Percentiles rank a stretch among this genome's conserved stretches.
Conservation (phyloP, 2,888 invertebrate species). For the Elmis aenea region DNA sequence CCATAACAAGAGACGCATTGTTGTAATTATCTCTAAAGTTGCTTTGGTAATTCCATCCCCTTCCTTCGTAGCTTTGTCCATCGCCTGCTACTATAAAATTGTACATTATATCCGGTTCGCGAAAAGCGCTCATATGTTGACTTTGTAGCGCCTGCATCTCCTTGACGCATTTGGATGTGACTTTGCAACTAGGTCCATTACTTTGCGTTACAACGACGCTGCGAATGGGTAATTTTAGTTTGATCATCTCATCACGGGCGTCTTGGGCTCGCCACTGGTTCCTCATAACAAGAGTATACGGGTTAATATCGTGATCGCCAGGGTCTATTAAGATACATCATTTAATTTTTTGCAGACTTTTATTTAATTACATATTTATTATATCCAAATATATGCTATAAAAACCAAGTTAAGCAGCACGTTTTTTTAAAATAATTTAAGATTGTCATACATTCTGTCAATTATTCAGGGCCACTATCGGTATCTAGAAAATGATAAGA, state of each 20-base stretch:
- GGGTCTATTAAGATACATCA: too few relatives aligned
- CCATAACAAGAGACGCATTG: constrained; percentile 17
- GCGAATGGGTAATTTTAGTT: constrained; percentile 13
- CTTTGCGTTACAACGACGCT: constrained; percentile 18
- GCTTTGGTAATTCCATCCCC: constrained; percentile 24
- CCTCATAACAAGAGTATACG: constrained; percentile 16
- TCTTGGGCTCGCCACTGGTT: constrained; percentile 17
- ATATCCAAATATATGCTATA: too few relatives aligned
- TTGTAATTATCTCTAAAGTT: constrained; percentile 13
- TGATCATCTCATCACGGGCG: constrained; percentile 5
- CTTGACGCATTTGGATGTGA: constrained; percentile 11
- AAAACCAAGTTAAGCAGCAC: too few relatives aligned
- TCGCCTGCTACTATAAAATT: constrained; percentile 31
- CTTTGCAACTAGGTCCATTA: constrained; percentile 15
- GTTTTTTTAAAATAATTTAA: too few relatives aligned
- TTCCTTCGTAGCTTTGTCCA: constrained; percentile 31
- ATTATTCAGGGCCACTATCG: too few relatives aligned
- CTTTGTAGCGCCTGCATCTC: constrained; percentile 20
- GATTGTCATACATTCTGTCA: too few relatives aligned
- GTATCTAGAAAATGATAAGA: too few relatives aligned
- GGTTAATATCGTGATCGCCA: too few relatives aligned
- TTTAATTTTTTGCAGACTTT: too few relatives aligned
- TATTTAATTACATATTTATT: too few relatives aligned
- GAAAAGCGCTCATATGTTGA: constrained; percentile 14
- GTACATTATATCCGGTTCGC: constrained; percentile 27